Percentiles rank a stretch among this genome's conserved stretches.
Evolutionary conservation across 2,113 vertebrate genomes (phyloP).

Genomic region (Calypte anna): DNA sequence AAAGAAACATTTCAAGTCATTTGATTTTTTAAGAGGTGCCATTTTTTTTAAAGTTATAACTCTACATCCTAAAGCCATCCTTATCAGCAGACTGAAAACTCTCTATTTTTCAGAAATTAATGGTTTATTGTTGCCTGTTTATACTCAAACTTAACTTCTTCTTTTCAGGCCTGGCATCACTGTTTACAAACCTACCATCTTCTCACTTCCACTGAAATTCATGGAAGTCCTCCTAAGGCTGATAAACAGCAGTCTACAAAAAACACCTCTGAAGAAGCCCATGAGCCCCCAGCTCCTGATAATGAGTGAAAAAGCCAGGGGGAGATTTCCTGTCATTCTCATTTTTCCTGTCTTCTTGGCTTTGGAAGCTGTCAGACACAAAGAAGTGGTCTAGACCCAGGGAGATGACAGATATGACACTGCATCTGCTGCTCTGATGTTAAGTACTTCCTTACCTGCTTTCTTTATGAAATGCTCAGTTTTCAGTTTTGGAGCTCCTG

Average conservation of each 20-base stretch:
- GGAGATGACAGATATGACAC: not conserved
- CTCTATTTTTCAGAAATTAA: rapidly evolving
- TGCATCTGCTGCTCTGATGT: not conserved
- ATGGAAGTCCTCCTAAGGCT: not conserved
- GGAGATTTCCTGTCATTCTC: rapidly evolving
- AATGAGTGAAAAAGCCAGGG: not conserved
- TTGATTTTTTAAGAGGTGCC: not conserved
- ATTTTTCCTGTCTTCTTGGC: not conserved
- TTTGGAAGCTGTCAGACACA: not conserved
- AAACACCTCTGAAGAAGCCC: not conserved
- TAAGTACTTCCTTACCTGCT: not conserved
- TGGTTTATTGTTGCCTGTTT: not conserved
- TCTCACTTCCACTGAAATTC: too few species aligned
- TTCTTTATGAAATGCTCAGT: not conserved
- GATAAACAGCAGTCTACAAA: not conserved
- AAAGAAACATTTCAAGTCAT: not conserved
- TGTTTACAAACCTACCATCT: not conserved
- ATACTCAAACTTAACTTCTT: not conserved
- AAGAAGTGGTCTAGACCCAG: not conserved
- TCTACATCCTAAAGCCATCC: not conserved
- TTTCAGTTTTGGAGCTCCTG: not conserved
- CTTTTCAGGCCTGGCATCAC: not conserved
- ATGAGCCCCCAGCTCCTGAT: not conserved
- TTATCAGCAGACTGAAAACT: not conserved
- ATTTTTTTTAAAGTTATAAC: not conserved